Conservation (phyloP, 2,797 vertebrate genomes). For the Margarornis squamiger region DNA sequence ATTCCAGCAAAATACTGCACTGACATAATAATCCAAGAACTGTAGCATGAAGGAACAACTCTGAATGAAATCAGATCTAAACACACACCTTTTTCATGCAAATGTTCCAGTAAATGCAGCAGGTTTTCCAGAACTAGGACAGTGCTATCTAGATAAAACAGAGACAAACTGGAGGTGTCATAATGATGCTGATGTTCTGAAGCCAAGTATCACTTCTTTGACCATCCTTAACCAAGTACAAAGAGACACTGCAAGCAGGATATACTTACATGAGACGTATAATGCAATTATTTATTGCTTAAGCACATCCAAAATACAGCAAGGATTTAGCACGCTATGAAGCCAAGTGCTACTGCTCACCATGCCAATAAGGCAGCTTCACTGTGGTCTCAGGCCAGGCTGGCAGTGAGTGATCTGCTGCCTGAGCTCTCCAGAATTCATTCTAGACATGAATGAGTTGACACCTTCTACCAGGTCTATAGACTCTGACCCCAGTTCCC, state of each 20-base stretch:
- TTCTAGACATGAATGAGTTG: background rate
- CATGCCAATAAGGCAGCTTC: background rate
- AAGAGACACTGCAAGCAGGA: background rate
- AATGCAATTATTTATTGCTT: background rate
- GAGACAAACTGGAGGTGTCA: background rate
- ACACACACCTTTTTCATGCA: background rate
- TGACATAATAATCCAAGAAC: background rate
- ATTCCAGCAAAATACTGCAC: background rate
- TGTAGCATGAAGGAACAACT: background rate
- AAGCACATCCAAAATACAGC: background rate
- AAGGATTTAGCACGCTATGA: background rate
- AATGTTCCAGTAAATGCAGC: background rate
- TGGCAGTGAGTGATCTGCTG: background rate
- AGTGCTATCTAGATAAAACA: background rate
- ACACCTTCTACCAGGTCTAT: background rate
- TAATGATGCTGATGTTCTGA: background rate
- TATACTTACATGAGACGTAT: background rate
- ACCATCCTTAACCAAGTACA: background rate
- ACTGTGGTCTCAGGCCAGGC: background rate
- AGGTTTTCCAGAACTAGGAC: background rate
- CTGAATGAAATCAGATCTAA: background rate
- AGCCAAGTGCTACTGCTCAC: background rate
- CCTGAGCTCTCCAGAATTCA: background rate
- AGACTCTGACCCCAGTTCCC: background rate
- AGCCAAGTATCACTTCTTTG: background rate